phyloP scores from a whole-genome alignment of 1,140 invertebrate genomes.

The Drosophila lacteicornis region DNA sequence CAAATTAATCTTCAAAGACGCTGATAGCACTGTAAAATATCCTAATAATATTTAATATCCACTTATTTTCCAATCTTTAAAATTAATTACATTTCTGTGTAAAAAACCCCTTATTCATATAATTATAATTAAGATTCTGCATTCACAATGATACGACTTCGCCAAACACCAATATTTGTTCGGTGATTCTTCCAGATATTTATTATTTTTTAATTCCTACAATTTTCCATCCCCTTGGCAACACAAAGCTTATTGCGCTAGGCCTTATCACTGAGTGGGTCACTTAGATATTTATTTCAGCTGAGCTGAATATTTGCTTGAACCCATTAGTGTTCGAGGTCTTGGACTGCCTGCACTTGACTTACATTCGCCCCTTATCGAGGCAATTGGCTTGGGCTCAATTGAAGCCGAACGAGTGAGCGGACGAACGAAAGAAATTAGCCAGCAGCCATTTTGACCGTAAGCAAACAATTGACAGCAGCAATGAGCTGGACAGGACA shows the following conservation, averaged over 20 bases:
- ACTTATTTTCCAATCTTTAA: too few species aligned
- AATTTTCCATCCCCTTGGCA: neutral
- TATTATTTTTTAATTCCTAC: neutral
- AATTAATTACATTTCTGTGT: too few species aligned
- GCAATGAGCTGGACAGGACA: conserved; percentile 18
- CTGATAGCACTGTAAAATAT: too few species aligned
- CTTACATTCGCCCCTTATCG: conserved; percentile 31
- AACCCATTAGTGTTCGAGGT: conserved; percentile 15
- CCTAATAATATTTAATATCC: too few species aligned
- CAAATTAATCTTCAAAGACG: too few species aligned
- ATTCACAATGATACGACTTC: too few species aligned
- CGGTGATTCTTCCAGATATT: neutral
- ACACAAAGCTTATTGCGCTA: conserved; percentile 2
- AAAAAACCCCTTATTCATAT: neutral
- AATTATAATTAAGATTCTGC: neutral
- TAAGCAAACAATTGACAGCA: conserved; percentile 41
- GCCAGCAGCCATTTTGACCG: conserved; percentile 24
- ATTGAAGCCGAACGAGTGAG: conserved; percentile 19
- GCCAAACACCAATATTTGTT: too few species aligned
- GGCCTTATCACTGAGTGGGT: conserved; percentile 20
- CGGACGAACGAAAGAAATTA: conserved; percentile 21
- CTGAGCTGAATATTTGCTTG: conserved; percentile 5
- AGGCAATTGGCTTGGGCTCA: conserved; percentile 17
- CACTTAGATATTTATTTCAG: conserved; percentile 15
- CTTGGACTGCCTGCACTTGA: conserved; percentile 40